Evolutionary conservation across 2,113 vertebrate species (phyloP).

Genomic region (Bos indicus): DNA sequence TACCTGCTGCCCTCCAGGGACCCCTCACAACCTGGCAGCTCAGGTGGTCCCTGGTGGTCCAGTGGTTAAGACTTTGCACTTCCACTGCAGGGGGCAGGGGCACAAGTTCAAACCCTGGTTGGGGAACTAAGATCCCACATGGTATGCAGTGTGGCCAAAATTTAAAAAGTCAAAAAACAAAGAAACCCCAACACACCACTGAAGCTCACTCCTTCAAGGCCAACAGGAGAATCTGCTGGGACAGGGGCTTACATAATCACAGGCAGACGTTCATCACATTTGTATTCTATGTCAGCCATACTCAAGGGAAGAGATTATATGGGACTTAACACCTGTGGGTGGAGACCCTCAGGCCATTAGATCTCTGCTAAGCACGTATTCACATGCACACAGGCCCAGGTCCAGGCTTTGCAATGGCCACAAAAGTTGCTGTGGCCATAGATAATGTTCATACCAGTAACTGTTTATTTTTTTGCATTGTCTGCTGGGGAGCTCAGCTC

Average conservation of each 20-base stretch:
- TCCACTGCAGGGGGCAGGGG: not conserved
- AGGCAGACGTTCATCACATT: not conserved
- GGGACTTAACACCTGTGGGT: accelerated
- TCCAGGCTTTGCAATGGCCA: not conserved
- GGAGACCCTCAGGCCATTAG: accelerated
- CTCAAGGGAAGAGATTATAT: not conserved
- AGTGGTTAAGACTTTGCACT: not conserved
- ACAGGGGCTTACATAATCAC: not conserved
- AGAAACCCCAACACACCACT: not conserved
- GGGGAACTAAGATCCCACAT: not conserved
- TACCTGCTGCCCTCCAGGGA: too few relatives aligned
- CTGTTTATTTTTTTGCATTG: not conserved
- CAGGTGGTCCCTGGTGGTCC: not conserved
- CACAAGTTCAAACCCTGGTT: not conserved
- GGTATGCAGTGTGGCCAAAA: not conserved
- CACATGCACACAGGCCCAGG: too few relatives aligned
- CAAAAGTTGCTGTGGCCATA: not conserved
- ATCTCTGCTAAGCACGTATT: not conserved
- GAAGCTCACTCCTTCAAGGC: not conserved
- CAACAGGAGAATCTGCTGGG: not conserved
- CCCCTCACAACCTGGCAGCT: not conserved
- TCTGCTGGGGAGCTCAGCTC: not conserved
- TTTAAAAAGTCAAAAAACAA: not conserved
- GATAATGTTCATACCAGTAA: not conserved
- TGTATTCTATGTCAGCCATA: not conserved